Base-by-base conservation (phyloP, 2,113 vertebrate species). In the Austrofundulus limnaeus region DNA sequence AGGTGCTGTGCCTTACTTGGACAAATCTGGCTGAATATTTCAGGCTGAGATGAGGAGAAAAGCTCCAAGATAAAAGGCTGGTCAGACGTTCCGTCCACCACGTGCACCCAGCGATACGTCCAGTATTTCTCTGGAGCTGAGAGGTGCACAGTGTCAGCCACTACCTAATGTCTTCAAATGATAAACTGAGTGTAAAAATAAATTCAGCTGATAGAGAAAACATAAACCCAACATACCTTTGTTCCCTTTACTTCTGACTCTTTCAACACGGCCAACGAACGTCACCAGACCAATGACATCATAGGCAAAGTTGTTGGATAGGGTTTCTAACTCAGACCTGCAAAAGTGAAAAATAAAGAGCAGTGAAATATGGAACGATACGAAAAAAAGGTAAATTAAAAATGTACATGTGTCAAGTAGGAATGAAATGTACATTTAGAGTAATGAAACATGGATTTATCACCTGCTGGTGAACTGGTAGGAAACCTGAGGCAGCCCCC, bases 1-100 rank as follows among this genome's bases (percentile, higher is more conserved):
- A n/a, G n/a, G n/a, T n/a, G n/a, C 21, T 1, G 3, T 56, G 39
- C 14, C 11, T 83, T 93, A 97, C 96, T 95, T 74, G 96, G 94
- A 65, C 88, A 92, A 67, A 98, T 94, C 28, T n/a, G 82, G 78
- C 89, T 92, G 89, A 98, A 98, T 74, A 97, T 89, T 66, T 96
- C 94, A 20, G 95, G 94, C 74, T 96, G 95, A 66, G 96, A 98
- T 51, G 94, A 94, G 48, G 95, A 93, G 90, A 96, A 99, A 49
- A 98, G 83, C 88, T 98, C 93, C 82, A 98, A 76, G 62, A 97
- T 91, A 71, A 98, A 96, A 1, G 94, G 94, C 0, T 85, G 81
- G 1, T 93, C 77, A 24, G 94, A 94, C 11, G 95, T 95, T 45
- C 94, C 93, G 7, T 98, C 96, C 67, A 93, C 73, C 9, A 92